Evolutionary conservation across 2,113 vertebrate species (phyloP), one percentile per base, ranked within the genome.

Genomic region (Redunca redunca): DNA sequence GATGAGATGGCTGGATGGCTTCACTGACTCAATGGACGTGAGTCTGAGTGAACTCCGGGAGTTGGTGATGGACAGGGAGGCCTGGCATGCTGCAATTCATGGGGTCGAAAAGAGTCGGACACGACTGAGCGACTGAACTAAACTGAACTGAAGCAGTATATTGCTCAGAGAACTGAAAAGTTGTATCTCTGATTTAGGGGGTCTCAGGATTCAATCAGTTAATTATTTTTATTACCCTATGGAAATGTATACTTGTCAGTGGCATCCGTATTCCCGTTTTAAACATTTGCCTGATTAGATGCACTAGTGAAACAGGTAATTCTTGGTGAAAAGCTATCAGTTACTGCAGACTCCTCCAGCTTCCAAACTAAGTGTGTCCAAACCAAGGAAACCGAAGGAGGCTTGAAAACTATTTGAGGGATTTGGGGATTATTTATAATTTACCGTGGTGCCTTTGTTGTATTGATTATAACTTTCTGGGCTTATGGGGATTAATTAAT

Each of bases 401-500:
- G 43, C 88, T 82, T 71, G 90, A 71, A 93, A 93, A 95, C 64
- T 78, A 5, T 97, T 78, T 52, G 48, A 97, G 55, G 82, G 52
- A 96, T 97, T 97, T 94, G 86, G 33, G 81, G 58, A 97, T 97
- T 98, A 98, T 93, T 98, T 95, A 50, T 89, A 97, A 97, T 97
- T 98, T 95, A 87, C 95, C 33, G 85, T 84, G 48, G 93, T 97
- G 86, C 81, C 94, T 98, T 97, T 97, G 78, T 97, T 97, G 57
- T 91, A 98, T 97, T 95, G 96, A 98, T 97, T 97, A 95, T 96
- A 95, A 97, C 53, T 95, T 93, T 94, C 92, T 96, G 13, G 96
- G 93, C 96, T 97, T 97, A 90, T 5, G 40, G 84, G 94, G 91
- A 98, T 97, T 96, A 97, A 98, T 98, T 98, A 98, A 98, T 94